These are phyloP conservation scores for Cyprinodon diabolis DNA, from an alignment of 2,797 vertebrate species.

Conservation along the genomic window DNA sequence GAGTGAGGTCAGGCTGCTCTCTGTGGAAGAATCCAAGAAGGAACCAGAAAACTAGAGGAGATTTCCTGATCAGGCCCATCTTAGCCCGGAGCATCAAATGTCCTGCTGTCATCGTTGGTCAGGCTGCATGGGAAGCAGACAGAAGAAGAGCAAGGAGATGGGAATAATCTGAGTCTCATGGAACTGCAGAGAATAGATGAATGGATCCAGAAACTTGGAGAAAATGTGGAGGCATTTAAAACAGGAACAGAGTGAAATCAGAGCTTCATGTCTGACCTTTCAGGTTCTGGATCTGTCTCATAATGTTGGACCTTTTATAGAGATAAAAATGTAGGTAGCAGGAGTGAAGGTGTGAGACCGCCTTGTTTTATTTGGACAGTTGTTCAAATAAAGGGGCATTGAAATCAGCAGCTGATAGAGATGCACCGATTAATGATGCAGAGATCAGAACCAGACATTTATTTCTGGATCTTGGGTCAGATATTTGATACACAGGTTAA, in stretches of 20 bases:
- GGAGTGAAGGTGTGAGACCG: not conserved
- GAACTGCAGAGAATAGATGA: slow-evolving; percentile 43
- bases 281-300: slow-evolving; percentile 1
- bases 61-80: slow-evolving; percentile 67
- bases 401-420: too few relatives aligned
- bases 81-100: slow-evolving; percentile 54
- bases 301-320: slow-evolving; percentile 13
- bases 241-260: slow-evolving; percentile 40
- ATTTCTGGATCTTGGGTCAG: not conserved
- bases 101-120: slow-evolving; percentile 45
- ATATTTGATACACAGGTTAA: not conserved
- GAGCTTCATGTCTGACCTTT: slow-evolving; percentile 45
- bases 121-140: slow-evolving; percentile 57
- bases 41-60: slow-evolving; percentile 68
- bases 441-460: not conserved
- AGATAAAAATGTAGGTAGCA: slow-evolving; percentile 47
- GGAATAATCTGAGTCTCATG: slow-evolving; percentile 68
- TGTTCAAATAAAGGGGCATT: too few relatives aligned
- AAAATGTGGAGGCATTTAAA: slow-evolving; percentile 22
- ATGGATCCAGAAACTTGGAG: slow-evolving; percentile 44
- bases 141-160: slow-evolving; percentile 48
- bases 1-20: slow-evolving; percentile 43
- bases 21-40: slow-evolving; percentile 49
- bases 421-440: not conserved
- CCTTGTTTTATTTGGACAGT: too few relatives aligned